phyloP scores from a whole-genome alignment of 2,888 invertebrate genomes.

The Chloroclystis v-ata region DNA sequence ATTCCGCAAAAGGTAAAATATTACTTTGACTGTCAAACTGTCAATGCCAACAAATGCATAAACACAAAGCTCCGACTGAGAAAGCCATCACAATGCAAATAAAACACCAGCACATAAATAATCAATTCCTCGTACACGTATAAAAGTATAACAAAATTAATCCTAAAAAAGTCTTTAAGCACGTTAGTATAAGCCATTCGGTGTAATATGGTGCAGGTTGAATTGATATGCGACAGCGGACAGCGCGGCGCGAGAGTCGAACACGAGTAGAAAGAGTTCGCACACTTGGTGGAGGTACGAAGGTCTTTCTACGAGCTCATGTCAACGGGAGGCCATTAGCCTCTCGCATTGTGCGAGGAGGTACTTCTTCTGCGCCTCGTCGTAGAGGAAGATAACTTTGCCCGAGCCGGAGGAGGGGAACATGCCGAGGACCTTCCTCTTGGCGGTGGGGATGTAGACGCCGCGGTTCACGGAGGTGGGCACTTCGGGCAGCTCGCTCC shows the following conservation, averaged over 20 bases:
- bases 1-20: too few species aligned
- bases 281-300: constrained; percentile 42
- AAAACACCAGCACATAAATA: constrained; percentile 16
- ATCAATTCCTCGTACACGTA: constrained; percentile 22
- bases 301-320: constrained; percentile 65
- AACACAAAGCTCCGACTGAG: too few species aligned
- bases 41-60: too few species aligned
- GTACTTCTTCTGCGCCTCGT: constrained; percentile 66
- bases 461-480: constrained; percentile 84
- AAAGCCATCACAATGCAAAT: constrained; percentile 8
- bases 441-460: constrained; percentile 79
- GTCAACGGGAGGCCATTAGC: constrained; percentile 66
- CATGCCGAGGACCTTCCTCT: constrained; percentile 80
- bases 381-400: constrained; percentile 75
- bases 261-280: constrained; percentile 69
- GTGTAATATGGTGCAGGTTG: constrained; percentile 62
- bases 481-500: constrained; percentile 84
- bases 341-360: constrained; percentile 64
- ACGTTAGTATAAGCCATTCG: constrained; percentile 57
- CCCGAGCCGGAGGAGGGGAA: constrained; percentile 81
- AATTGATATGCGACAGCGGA: constrained; percentile 60
- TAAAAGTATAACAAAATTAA: constrained; percentile 33
- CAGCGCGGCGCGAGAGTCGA: constrained; percentile 62
- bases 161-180: constrained; percentile 33
- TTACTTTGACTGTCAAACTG: too few species aligned